phyloP scores from a whole-genome alignment of 1,140 invertebrate species.

The Pachypsylla venusta region DNA sequence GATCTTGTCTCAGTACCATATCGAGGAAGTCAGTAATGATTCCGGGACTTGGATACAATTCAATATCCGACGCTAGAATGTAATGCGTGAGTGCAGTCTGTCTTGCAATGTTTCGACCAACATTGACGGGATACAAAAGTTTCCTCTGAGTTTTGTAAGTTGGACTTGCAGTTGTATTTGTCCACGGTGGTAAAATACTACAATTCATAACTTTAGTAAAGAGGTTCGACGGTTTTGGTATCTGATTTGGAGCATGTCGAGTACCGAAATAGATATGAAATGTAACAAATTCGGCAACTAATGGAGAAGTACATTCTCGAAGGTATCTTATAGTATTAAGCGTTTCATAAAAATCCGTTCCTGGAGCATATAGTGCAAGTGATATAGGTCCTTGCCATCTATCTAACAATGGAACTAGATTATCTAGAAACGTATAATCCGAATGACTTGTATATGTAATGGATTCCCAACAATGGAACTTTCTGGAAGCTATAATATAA shows the following conservation, averaged over 20 bases:
- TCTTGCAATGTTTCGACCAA: constrained; percentile 68
- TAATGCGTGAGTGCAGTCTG: constrained; percentile 67
- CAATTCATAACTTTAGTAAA: constrained; percentile 42
- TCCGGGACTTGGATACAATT: constrained; percentile 70
- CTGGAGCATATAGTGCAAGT: constrained; percentile 50
- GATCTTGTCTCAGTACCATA: constrained; percentile 56
- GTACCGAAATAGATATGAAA: constrained; percentile 77
- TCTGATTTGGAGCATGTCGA: constrained; percentile 62
- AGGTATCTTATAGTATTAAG: constrained; percentile 41
- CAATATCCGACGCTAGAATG: constrained; percentile 73
- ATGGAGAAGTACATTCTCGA: constrained; percentile 37
- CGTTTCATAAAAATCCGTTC: constrained; percentile 42
- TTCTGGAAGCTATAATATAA: constrained; percentile 43
- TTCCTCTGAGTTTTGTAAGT: constrained; percentile 66
- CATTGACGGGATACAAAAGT: constrained; percentile 73
- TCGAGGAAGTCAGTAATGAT: constrained; percentile 58
- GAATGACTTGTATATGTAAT: constrained; percentile 86
- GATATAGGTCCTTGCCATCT: constrained; percentile 52
- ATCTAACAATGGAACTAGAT: constrained; percentile 65
- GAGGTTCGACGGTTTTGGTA: constrained; percentile 50
- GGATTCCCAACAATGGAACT: constrained; percentile 55
- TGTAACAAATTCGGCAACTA: constrained; percentile 58
- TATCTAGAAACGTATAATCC: constrained; percentile 79
- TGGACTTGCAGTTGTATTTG: constrained; percentile 41
- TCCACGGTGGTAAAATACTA: constrained; percentile 46